Evolutionary conservation across 92 coral and sea anemone species (phyloP).

Genomic region (Desmophyllum pertusum): DNA sequence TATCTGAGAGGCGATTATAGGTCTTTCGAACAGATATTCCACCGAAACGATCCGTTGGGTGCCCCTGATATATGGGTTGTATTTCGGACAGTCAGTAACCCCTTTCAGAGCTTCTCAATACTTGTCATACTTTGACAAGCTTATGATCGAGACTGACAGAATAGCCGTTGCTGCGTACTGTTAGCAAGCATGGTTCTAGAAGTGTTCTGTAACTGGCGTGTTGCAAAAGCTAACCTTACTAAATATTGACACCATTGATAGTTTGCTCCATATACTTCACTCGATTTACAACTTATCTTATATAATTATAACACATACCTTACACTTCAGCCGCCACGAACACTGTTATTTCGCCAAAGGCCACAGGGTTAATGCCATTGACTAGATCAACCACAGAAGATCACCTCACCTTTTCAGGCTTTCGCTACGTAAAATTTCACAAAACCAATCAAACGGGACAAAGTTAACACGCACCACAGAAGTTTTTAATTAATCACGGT

Average conservation of each 20-base stretch:
- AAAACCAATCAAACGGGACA: neutral
- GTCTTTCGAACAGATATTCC: too few species aligned
- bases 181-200: neutral
- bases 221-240: neutral
- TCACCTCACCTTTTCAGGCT: neutral
- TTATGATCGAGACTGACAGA: neutral
- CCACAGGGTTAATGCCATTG: neutral
- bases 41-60: too few species aligned
- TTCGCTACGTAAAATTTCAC: neutral
- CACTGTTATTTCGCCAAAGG: too few species aligned
- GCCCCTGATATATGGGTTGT: too few species aligned
- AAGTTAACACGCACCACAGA: neutral
- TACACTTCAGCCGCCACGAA: neutral
- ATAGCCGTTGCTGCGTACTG: neutral
- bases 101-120: neutral
- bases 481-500: neutral
- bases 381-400: neutral
- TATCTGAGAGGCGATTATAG: too few species aligned
- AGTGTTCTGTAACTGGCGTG: too few species aligned
- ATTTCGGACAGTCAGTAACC: too few species aligned
- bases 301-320: too few species aligned
- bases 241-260: neutral
- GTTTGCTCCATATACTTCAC: neutral
- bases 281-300: neutral
- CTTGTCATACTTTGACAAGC: neutral